Evolutionary conservation across 2,113 vertebrate species (phyloP), one percentile per base, ranked within the genome.

Genomic region (Epinephelus lanceolatus): DNA sequence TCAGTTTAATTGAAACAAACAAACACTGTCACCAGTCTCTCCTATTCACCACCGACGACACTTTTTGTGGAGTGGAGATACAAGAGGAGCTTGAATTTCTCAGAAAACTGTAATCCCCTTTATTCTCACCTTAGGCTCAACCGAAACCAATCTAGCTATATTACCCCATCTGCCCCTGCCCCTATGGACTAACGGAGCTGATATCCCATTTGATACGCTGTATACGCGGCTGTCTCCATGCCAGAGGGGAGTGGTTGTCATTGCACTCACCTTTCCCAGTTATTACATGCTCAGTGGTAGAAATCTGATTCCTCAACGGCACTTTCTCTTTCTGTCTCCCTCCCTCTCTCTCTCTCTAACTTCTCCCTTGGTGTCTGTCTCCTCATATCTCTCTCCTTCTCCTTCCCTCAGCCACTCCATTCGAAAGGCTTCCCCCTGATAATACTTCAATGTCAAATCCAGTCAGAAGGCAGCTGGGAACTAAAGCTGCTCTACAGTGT

Each of bases 381-480:
- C 68, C 59, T 78, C 25, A 23, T 76, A 76, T 87, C 73, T 78
- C 70, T 59, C 66, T 68, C 74, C 62, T 66, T 76, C 74, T 71
- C 71, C 62, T 66, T 79, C 52, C 55, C 81, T 42, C 66, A 81
- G 60, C 80, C 70, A 51, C 81, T 86, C 66, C 61, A 66, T 71
- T 79, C 25, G 12, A 82, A 83, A 82, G 60, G 67, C 74, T 87
- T 89, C 63, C 65, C 72, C 80, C 82, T 18, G 88, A 90, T 87
- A 88, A 91, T 85, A 75, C 79, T 78, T 89, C 91, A 91, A 88
- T 90, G 92, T 91, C 91, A 92, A 88, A 91, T 61, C 75, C 69
- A 80, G 88, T 88, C 75, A 86, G 83, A 78, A 59, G 71, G 65
- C 84, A 80, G 63, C 73, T 71, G 87, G 83, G 79, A 88, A 78